Percentiles rank a stretch among this genome's conserved stretches.
These are phyloP conservation scores for Metacarcinus magister DNA, from an alignment of 2,888 invertebrate genomes.

Conservation along the genomic window DNA sequence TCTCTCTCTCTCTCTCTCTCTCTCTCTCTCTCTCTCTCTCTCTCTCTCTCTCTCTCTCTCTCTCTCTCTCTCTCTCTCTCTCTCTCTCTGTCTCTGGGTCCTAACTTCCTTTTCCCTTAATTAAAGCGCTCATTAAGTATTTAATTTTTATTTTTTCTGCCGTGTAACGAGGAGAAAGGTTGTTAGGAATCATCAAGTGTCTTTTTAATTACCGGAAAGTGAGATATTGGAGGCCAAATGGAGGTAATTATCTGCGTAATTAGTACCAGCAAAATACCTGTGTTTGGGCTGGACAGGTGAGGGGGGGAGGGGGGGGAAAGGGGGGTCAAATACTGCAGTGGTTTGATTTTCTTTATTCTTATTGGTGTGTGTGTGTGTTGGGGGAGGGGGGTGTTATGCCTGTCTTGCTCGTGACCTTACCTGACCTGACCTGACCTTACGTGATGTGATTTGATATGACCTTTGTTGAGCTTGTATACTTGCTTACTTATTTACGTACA, in stretches of 20 bases:
- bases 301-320: neutral
- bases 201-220: conserved; percentile 31
- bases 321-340: neutral
- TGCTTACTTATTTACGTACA: too few relatives aligned
- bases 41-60: conserved; percentile 26
- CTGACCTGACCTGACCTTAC: neutral
- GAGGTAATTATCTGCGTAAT: conserved; percentile 30
- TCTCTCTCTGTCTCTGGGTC: neutral
- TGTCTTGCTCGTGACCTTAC: neutral
- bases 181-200: conserved; percentile 1
- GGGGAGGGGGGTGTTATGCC: neutral
- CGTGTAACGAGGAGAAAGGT: neutral
- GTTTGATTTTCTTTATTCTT: neutral
- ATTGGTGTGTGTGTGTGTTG: neutral
- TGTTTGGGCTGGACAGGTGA: neutral
- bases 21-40: conserved; percentile 10
- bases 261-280: neutral
- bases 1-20: neutral
- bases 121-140: conserved; percentile 37
- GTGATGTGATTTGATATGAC: too few relatives aligned
- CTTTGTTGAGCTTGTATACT: too few relatives aligned
- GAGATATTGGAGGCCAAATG: neutral
- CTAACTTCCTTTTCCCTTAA: neutral
- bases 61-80: conserved; percentile 26
- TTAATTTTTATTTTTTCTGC: conserved; percentile 35